A percentile compares a stretch with the other conserved stretches of the same genome.
These are phyloP conservation scores for Alosa sapidissima DNA, from an alignment of 2,797 vertebrate species.

Conservation along the genomic window DNA sequence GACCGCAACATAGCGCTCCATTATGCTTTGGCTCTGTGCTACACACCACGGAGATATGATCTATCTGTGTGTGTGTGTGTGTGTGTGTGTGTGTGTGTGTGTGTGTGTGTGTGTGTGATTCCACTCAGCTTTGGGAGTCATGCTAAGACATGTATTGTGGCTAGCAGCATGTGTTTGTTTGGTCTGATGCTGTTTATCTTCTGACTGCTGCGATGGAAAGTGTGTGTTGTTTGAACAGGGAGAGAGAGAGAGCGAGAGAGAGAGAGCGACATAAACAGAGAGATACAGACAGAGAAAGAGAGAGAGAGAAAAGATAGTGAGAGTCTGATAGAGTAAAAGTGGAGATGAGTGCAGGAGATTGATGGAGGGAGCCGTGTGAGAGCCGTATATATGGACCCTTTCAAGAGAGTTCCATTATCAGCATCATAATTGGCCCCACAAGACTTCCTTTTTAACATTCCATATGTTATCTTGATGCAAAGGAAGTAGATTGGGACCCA, in stretches of 20 bases:
- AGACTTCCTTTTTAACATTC: too few species aligned
- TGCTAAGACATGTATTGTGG: background rate
- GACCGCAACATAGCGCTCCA: background rate
- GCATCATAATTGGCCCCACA: too few species aligned
- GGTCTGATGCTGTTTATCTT: background rate
- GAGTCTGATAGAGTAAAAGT: background rate
- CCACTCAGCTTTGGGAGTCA: background rate
- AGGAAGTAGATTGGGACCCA: too few species aligned
- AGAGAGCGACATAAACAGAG: background rate
- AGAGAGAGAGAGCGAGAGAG: background rate
- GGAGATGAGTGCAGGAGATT: background rate
- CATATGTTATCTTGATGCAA: too few species aligned
- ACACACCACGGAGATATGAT: background rate
- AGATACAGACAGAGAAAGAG: background rate
- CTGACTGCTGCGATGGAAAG: background rate
- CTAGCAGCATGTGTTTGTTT: background rate
- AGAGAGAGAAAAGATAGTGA: background rate
- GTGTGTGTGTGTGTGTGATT: background rate
- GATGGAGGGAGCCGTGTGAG: background rate
- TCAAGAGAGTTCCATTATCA: too few species aligned
- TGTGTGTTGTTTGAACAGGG: background rate
- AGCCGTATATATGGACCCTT: too few species aligned
- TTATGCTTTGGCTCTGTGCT: background rate
- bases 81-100: slow-evolving; percentile 15
- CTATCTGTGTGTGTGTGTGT: background rate